These are phyloP conservation scores for Sogatella furcifera DNA, from an alignment of 1,140 invertebrate species.

Conservation along the genomic window DNA sequence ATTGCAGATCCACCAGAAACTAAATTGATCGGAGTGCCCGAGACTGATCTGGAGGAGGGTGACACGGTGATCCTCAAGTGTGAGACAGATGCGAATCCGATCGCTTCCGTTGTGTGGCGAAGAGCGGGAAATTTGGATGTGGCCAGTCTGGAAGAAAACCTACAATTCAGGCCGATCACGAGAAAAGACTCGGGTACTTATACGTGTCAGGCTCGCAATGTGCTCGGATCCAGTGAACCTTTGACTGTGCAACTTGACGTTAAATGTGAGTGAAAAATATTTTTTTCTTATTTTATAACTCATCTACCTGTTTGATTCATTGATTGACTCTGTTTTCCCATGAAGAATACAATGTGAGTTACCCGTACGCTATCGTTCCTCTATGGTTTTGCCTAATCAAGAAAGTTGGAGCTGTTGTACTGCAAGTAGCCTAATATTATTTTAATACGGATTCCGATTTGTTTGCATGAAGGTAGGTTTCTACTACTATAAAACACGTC, in stretches of 20 bases:
- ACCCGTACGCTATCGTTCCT: too few relatives aligned
- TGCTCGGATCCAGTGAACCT: slow-evolving; percentile 64
- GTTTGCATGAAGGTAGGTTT: too few relatives aligned
- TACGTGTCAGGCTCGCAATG: slow-evolving; percentile 71
- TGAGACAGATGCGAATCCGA: slow-evolving; percentile 72
- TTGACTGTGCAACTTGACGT: slow-evolving; percentile 71
- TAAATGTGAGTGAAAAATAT: slow-evolving; percentile 60
- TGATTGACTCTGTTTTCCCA: too few relatives aligned
- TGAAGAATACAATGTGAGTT: too few relatives aligned
- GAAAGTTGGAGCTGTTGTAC: too few relatives aligned
- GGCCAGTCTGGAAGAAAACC: slow-evolving; percentile 66
- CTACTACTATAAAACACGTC: too few relatives aligned
- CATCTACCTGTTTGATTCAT: too few relatives aligned
- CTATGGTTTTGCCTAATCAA: too few relatives aligned
- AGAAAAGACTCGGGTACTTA: slow-evolving; percentile 59
- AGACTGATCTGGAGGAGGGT: slow-evolving; percentile 62
- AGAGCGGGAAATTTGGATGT: slow-evolving; percentile 48
- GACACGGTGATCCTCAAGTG: slow-evolving; percentile 67
- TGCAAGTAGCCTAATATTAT: too few relatives aligned
- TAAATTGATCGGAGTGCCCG: slow-evolving; percentile 40
- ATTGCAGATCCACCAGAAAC: slow-evolving; percentile 16
- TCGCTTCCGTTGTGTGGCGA: slow-evolving; percentile 43
- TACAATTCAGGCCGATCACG: slow-evolving; percentile 54
- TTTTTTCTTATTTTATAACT: too few relatives aligned
- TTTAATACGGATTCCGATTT: too few relatives aligned